These are phyloP conservation scores for Eudorcas thomsonii DNA, from an alignment of 2,113 vertebrate species.

Conservation along the genomic window DNA sequence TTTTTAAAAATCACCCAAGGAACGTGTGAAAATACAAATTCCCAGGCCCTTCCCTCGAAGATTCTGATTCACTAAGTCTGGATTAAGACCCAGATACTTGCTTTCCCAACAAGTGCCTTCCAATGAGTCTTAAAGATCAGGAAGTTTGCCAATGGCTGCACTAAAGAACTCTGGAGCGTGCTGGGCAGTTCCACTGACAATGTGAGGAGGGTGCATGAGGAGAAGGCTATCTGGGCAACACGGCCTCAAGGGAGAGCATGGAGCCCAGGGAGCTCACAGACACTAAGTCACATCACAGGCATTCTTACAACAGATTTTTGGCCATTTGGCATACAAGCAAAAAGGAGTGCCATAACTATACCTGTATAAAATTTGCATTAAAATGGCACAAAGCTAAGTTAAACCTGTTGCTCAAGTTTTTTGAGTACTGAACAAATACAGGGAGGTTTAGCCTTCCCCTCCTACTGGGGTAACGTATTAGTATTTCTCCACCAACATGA, in stretches of 20 bases:
- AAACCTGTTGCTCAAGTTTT: slow-evolving; percentile 57
- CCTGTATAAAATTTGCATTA: slow-evolving; percentile 51
- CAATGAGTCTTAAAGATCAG: background rate
- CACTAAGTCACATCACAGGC: slow-evolving; percentile 23
- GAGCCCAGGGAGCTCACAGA: background rate
- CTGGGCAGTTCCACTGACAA: background rate
- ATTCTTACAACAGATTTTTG: slow-evolving; percentile 5
- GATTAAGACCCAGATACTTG: background rate
- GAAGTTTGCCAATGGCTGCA: background rate
- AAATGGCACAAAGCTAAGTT: slow-evolving; percentile 26
- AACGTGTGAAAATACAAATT: background rate
- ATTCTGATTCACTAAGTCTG: background rate
- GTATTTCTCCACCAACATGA: background rate
- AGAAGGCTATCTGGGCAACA: background rate
- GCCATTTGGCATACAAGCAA: slow-evolving; percentile 13
- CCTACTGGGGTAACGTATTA: background rate
- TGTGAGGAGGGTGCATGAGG: background rate
- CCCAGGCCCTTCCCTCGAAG: background rate
- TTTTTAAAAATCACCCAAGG: background rate
- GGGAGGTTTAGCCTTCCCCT: slow-evolving; percentile 22
- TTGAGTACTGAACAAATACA: slow-evolving; percentile 51
- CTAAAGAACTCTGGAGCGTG: background rate
- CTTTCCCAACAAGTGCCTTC: background rate
- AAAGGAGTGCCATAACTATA: slow-evolving; percentile 16
- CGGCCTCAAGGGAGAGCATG: background rate